A percentile compares a stretch with the other conserved stretches of the same genome.
Conservation (phyloP, 1,140 invertebrate genomes). For the Delia radicum region DNA sequence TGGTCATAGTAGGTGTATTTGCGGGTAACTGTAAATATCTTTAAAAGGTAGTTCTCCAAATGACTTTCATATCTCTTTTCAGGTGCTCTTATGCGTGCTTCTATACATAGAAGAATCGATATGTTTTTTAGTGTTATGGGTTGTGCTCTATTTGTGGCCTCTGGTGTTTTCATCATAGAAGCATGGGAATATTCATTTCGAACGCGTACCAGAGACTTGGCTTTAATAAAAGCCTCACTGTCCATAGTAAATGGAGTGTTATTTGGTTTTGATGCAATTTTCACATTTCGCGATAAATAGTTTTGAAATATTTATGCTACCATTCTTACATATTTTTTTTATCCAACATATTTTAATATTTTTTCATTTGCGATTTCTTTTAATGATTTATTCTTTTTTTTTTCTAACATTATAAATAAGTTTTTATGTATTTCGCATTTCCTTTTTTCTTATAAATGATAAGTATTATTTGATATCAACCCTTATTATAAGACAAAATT, state of each 20-base stretch:
- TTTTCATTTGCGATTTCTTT: background rate
- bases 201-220: slow-evolving; percentile 59
- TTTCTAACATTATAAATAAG: background rate
- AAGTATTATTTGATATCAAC: background rate
- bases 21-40: slow-evolving; percentile 37
- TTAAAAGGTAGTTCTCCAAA: background rate
- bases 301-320: too few species aligned
- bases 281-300: slow-evolving; percentile 67
- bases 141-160: slow-evolving; percentile 68
- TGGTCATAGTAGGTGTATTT: slow-evolving; percentile 49
- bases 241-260: slow-evolving; percentile 71
- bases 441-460: background rate
- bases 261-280: slow-evolving; percentile 71
- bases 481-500: background rate
- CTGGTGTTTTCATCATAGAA: slow-evolving; percentile 68
- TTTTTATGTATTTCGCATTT: background rate
- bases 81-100: slow-evolving; percentile 65
- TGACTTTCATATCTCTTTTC: slow-evolving; percentile 40
- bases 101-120: slow-evolving; percentile 68
- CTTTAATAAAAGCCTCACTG: slow-evolving; percentile 71
- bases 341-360: background rate
- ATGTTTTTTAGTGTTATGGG: slow-evolving; percentile 75
- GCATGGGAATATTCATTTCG: slow-evolving; percentile 54
- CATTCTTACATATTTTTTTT: background rate
- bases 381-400: background rate